These are phyloP conservation scores for Phrynosoma blainvillii DNA, from an alignment of 2,113 vertebrate species.

Conservation along the genomic window DNA sequence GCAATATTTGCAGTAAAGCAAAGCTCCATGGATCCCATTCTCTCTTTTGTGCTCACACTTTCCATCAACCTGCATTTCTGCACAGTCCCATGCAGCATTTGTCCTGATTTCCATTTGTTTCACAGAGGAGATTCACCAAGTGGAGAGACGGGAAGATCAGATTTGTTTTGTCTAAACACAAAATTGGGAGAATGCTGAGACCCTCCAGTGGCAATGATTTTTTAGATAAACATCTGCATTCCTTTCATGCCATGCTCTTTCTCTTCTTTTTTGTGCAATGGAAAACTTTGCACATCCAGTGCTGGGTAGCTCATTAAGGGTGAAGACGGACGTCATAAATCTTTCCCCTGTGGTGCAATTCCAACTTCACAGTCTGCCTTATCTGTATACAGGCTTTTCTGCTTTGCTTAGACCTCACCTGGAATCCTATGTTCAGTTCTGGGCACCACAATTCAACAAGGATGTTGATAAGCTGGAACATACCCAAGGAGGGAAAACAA, in stretches of 20 bases:
- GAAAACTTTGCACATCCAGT: conserved; percentile 62
- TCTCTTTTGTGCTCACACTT: conserved; percentile 12
- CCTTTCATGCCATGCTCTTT: conserved; percentile 67
- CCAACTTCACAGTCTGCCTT: not conserved
- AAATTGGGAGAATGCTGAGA: conserved; percentile 70
- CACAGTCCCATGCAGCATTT: not conserved
- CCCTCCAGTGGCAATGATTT: conserved; percentile 64
- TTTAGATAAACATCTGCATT: conserved; percentile 75
- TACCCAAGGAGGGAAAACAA: not conserved
- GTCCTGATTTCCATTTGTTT: conserved; percentile 27
- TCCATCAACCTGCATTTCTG: not conserved
- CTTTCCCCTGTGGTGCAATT: not conserved
- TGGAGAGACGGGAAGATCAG: conserved; percentile 53
- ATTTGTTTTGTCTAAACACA: conserved; percentile 72
- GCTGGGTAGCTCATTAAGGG: conserved; percentile 29
- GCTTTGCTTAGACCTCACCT: not conserved
- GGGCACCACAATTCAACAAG: no score
- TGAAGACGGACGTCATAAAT: not conserved
- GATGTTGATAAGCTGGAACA: no score
- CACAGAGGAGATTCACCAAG: conserved; percentile 44
- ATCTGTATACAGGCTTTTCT: not conserved
- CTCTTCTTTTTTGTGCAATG: conserved; percentile 59
- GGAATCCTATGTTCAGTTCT: no score
- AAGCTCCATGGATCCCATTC: rapidly evolving
- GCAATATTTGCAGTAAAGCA: not conserved